Evolutionary conservation across 2,888 invertebrate species (phyloP).

Genomic region (Thecophora atra): DNA sequence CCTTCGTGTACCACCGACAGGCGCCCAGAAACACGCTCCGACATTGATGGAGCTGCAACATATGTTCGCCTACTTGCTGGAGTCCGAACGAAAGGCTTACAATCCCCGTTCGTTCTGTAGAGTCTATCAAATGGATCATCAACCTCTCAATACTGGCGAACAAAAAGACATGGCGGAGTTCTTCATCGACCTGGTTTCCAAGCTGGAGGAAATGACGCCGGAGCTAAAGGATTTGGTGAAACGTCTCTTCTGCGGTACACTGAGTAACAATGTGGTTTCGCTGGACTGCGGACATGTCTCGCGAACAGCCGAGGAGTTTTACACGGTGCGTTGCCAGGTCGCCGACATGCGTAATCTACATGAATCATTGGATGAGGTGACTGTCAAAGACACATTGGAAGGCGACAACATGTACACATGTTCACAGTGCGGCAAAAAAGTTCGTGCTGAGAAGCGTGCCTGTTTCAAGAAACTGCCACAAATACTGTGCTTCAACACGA

Average conservation of each 20-base stretch:
- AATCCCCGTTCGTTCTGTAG: slow-evolving; percentile 95
- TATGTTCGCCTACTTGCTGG: slow-evolving; percentile 94
- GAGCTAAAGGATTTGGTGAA: slow-evolving; percentile 89
- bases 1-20: slow-evolving; percentile 77
- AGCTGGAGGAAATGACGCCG: slow-evolving; percentile 94
- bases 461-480: slow-evolving; percentile 94
- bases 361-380: slow-evolving; percentile 95
- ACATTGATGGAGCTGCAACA: slow-evolving; percentile 88
- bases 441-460: slow-evolving; percentile 92
- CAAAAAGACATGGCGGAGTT: slow-evolving; percentile 99
- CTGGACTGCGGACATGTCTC: slow-evolving; percentile 95
- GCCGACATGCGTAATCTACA: slow-evolving; percentile 96
- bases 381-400: slow-evolving; percentile 94
- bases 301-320: slow-evolving; percentile 93
- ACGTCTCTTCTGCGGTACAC: slow-evolving; percentile 89
- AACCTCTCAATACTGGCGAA: slow-evolving; percentile 93
- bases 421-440: slow-evolving; percentile 94
- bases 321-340: slow-evolving; percentile 95
- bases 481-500: slow-evolving; percentile 94
- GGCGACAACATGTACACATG: slow-evolving; percentile 99
- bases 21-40: slow-evolving; percentile 80
- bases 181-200: slow-evolving; percentile 95
- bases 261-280: slow-evolving; percentile 95
- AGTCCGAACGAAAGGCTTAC: slow-evolving; percentile 94
- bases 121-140: slow-evolving; percentile 97